These are phyloP conservation scores for Egretta garzetta DNA, from an alignment of 2,113 vertebrate species.

Conservation along the genomic window DNA sequence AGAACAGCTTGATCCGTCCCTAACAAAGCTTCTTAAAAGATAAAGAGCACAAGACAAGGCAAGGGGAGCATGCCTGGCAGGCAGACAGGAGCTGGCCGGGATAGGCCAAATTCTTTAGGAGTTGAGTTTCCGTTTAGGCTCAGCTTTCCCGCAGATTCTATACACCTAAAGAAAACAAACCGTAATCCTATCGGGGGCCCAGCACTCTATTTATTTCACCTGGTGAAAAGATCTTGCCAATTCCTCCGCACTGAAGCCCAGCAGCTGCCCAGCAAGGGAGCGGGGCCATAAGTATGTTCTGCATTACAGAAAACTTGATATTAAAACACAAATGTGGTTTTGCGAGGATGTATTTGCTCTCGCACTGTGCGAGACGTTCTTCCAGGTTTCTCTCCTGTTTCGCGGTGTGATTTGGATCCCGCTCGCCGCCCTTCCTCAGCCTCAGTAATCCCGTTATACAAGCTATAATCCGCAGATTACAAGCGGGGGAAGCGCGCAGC, in stretches of 20 bases:
- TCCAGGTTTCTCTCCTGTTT: background rate
- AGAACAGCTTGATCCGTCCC: constrained; percentile 55
- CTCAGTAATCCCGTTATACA: constrained; percentile 16
- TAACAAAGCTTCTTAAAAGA: constrained; percentile 74
- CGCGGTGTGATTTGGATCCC: background rate
- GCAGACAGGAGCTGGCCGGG: constrained; percentile 73
- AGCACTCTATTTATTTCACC: constrained; percentile 73
- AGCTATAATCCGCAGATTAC: constrained; percentile 30
- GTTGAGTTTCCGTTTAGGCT: constrained; percentile 75
- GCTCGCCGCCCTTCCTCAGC: background rate
- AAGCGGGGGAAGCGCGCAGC: background rate
- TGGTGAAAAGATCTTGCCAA: constrained; percentile 70
- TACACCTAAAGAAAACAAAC: constrained; percentile 77
- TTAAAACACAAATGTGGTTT: constrained; percentile 18
- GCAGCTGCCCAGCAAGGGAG: constrained; percentile 62
- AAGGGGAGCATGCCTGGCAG: constrained; percentile 69
- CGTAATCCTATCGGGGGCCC: constrained; percentile 74
- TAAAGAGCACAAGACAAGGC: constrained; percentile 62
- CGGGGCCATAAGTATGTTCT: constrained; percentile 52
- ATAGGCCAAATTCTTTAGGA: constrained; percentile 76
- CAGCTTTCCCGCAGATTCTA: constrained; percentile 71
- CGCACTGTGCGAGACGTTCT: background rate
- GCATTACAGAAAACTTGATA: constrained; percentile 56
- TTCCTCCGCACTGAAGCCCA: constrained; percentile 61
- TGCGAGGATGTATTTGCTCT: background rate